Evolutionary conservation across 2,797 vertebrate species (phyloP), one percentile per base, ranked within the genome.

Genomic region (Anguilla megastoma): DNA sequence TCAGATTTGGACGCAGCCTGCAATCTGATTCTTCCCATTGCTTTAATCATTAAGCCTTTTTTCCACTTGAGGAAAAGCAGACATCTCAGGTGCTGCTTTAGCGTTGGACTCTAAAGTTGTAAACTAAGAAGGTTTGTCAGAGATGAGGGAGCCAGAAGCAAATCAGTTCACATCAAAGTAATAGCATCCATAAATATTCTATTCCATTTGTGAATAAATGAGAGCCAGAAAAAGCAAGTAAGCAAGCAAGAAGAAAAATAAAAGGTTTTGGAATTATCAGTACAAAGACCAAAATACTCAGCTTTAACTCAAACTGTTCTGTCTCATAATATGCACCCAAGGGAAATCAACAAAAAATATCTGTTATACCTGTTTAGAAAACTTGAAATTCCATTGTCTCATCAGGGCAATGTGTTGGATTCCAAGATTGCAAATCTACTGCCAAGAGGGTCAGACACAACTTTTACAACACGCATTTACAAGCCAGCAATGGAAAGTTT

Each of bases 91-190:
- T 85, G 21, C 63, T 54, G 56, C 50, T 58, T 36, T 54, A 27
- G 86, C 80, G 71, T 24, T 85, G 3, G 89, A 84, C 89, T 69
- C 63, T 69, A 69, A 24, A 63, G 63, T n/a, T 69, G 0, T 69
- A 7, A 69, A 69, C 63, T 45, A 76, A 87, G 66, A 60, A 54
- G 30, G 69, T 54, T 80, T 86, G 85, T 87, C 86, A n/a, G 84
- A 86, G 85, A 88, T 74, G 84, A 88, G 87, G 88, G 87, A 87
- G 85, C 9, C 85, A 24, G 84, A 66, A 87, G 76, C 27, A 87
- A 88, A 89, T 89, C 86, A 84, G 86, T 85, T 69, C 50, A 90
- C 87, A 91, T 93, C 87, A 92, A 89, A 92, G 88, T 30, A 86
- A 88, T 36, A 88, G 89, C 66, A 60, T 14, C 79, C 88, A 79